Evolutionary conservation across 2,888 invertebrate genomes (phyloP).

Genomic region (Steromphala cineraria): DNA sequence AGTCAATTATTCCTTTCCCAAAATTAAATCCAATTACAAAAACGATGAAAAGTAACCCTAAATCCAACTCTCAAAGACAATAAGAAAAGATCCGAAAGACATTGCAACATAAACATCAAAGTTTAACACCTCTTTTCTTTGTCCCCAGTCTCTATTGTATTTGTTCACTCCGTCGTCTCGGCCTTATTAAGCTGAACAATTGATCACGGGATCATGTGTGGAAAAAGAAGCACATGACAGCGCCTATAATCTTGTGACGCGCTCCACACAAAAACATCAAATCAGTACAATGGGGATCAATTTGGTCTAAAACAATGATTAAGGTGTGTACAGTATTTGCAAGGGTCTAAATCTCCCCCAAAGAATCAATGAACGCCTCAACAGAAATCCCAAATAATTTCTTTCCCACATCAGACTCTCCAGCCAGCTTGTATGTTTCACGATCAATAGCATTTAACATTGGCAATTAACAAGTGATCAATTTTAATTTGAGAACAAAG

Average conservation of each 20-base stretch:
- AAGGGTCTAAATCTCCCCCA: not conserved
- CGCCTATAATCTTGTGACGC: slow-evolving; percentile 15
- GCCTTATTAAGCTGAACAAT: slow-evolving; percentile 3
- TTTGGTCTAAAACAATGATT: slow-evolving; percentile 12
- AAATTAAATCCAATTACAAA: no score
- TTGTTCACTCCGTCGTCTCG: not conserved
- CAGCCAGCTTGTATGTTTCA: not conserved
- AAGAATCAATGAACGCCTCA: not conserved
- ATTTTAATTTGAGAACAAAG: not conserved
- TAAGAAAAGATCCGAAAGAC: no score
- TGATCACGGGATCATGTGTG: slow-evolving; percentile 6
- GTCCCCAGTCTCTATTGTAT: not conserved
- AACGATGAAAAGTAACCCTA: no score
- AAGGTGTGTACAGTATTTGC: slow-evolving; percentile 9
- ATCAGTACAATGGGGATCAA: not conserved
- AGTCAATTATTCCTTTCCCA: no score
- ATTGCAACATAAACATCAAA: not conserved
- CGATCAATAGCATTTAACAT: slow-evolving; percentile 20
- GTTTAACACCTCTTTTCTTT: not conserved
- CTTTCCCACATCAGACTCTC: not conserved
- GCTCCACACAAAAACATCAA: slow-evolving; percentile 3
- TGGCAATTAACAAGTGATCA: slow-evolving; percentile 22
- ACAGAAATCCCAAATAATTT: not conserved
- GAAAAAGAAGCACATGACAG: slow-evolving; percentile 23
- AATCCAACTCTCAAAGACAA: no score